Conservation (phyloP, 2,113 vertebrate genomes). For the Hydropotes inermis region DNA sequence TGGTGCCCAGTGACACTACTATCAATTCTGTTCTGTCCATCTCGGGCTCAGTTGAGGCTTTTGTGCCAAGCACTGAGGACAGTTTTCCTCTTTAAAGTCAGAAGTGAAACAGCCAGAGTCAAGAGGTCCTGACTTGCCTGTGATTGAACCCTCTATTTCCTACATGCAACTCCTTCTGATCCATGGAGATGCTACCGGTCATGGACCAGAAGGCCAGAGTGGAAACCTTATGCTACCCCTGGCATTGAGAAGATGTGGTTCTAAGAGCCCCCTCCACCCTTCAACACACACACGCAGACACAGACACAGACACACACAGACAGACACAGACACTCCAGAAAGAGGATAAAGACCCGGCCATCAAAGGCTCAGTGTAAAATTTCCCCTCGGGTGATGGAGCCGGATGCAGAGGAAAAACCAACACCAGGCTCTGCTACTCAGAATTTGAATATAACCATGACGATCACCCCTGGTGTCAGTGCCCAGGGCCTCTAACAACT, state of each 20-base stretch:
- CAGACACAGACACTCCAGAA: neutral
- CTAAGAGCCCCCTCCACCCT: neutral
- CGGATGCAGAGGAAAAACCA: neutral
- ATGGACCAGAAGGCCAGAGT: rapidly evolving
- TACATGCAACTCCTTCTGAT: rapidly evolving
- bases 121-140: no score
- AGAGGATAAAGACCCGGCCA: neutral
- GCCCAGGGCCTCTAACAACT: neutral
- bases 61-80: neutral
- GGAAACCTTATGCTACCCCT: rapidly evolving
- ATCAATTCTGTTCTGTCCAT: neutral
- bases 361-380: neutral
- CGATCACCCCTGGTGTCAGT: rapidly evolving
- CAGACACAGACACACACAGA: neutral
- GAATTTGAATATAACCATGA: neutral
- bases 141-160: neutral
- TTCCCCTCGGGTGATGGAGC: neutral
- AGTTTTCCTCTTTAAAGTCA: neutral
- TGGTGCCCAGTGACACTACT: rapidly evolving
- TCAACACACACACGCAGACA: neutral
- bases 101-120: neutral
- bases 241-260: rapidly evolving
- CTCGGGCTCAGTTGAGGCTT: neutral
- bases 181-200: neutral
- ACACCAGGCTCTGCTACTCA: neutral